Base-by-base conservation (phyloP, 2,888 invertebrate genomes). In the Mimas tiliae region DNA sequence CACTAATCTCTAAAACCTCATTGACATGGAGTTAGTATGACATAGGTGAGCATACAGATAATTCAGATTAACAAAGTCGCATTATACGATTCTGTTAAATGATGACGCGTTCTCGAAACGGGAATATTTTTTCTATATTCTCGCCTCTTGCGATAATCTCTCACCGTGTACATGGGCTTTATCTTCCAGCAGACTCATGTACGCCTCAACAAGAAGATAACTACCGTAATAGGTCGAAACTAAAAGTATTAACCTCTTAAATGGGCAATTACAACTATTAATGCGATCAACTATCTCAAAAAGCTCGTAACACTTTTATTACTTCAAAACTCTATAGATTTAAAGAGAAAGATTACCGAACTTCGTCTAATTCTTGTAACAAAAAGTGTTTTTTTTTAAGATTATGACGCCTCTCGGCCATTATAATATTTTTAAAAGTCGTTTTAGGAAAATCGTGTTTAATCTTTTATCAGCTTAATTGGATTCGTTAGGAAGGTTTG, bases 391-490 rank as follows among this genome's bases (percentile, higher is more conserved):
- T 66, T 33, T 62, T 66, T 65, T 53, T 63, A n/a, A 63, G 66
- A 66, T 63, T 63, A 66, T 66, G 38, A 51, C 63, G 52, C 62
- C 51, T 47, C 45, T 16, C 42, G 53, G 66, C 51, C 69, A 68
- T 72, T 70, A 74, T 74, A 73, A 72, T 74, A 74, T 70, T 71
- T 55, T 73, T 69, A 68, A 73, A 76, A 76, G 74, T 74, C 73
- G 74, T 74, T 76, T 79, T 74, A 71, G 71, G 72, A 76, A 79
- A 78, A 81, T 78, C 81, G 81, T 83, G 82, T 78, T 79, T 81
- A 83, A 85, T 84, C 83, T 84, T 79, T 80, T 80, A 84, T 82
- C 82, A 77, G 79, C 78, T 81, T 83, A 84, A 84, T 84, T 84
- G 82, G 79, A 81, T 84, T 82, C 71, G 69, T 68, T 74, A 73